A percentile compares a stretch with the other conserved stretches of the same genome.
Evolutionary conservation across 2,888 invertebrate species (phyloP).

Genomic region (Teleiodes luculella): DNA sequence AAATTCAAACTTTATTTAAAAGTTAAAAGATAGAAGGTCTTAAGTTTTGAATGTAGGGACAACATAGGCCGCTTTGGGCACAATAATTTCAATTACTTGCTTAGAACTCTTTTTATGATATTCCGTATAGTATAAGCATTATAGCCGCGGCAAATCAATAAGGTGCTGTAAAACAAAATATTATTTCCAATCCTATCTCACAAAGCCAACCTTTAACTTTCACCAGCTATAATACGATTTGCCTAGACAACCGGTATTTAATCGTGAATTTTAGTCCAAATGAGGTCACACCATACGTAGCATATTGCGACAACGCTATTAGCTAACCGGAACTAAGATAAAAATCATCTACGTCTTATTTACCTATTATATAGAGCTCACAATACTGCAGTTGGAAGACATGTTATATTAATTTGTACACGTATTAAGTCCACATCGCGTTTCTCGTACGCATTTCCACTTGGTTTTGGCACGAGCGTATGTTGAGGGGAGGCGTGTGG

Average conservation of each 20-base stretch:
- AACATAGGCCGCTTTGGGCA: too few species aligned
- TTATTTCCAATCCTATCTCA: neutral
- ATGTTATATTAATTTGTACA: neutral
- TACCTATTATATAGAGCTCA: neutral
- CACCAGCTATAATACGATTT: neutral
- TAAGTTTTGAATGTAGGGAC: too few species aligned
- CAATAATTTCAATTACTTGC: too few species aligned
- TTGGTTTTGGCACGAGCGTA: neutral
- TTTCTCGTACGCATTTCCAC: neutral
- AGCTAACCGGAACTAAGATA: neutral
- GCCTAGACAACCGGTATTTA: neutral
- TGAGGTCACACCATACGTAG: neutral
- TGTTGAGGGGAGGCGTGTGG: slow-evolving; percentile 28
- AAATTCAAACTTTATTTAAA: too few species aligned
- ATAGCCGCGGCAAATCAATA: too few species aligned
- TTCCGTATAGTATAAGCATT: too few species aligned
- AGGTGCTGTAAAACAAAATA: neutral
- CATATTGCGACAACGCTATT: slow-evolving; percentile 2
- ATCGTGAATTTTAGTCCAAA: too few species aligned
- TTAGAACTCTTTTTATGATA: too few species aligned
- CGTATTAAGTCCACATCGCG: neutral
- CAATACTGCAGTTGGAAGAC: slow-evolving; percentile 4
- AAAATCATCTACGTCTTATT: neutral
- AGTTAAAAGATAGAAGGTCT: too few species aligned
- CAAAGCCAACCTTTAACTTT: neutral